A percentile compares a stretch with the other conserved stretches of the same genome.
Conservation (phyloP, 1,140 invertebrate species). For the Drosophila insularis region DNA sequence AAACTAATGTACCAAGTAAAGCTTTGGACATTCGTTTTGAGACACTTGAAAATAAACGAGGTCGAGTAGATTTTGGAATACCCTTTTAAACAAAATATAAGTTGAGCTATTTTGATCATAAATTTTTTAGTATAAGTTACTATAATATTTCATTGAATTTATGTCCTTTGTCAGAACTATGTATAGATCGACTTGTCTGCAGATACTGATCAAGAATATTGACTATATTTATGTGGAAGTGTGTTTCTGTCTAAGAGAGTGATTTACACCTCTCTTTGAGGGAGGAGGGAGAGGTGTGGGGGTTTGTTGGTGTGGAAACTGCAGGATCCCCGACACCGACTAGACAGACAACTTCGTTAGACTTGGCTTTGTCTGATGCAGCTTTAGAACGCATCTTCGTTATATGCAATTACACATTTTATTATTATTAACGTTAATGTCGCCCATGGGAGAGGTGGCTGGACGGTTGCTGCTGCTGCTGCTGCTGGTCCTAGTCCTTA, state of each 20-base stretch:
- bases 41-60: too few relatives aligned
- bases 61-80: too few relatives aligned
- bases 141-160: too few relatives aligned
- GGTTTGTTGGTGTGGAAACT: not conserved
- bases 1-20: not conserved
- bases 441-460: conserved; percentile 53
- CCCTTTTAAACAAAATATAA: too few relatives aligned
- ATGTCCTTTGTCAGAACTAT: not conserved
- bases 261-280: conserved; percentile 59
- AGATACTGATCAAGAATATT: not conserved
- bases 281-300: not conserved
- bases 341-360: conserved; percentile 5
- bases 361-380: not conserved
- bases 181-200: not conserved
- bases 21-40: not conserved
- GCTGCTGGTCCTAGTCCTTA: not conserved
- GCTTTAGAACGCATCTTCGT: conserved; percentile 29
- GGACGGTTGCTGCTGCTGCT: not conserved
- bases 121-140: too few relatives aligned
- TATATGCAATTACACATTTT: conserved; percentile 74
- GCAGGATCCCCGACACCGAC: conserved; percentile 8
- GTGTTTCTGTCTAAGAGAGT: conserved; percentile 61
- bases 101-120: too few relatives aligned
- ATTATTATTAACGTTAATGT: conserved; percentile 78
- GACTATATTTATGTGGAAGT: conserved; percentile 1